Evolutionary conservation across 1,140 invertebrate species (phyloP), one percentile per base, ranked within the genome.

Genomic region (Dendroctonus valens): DNA sequence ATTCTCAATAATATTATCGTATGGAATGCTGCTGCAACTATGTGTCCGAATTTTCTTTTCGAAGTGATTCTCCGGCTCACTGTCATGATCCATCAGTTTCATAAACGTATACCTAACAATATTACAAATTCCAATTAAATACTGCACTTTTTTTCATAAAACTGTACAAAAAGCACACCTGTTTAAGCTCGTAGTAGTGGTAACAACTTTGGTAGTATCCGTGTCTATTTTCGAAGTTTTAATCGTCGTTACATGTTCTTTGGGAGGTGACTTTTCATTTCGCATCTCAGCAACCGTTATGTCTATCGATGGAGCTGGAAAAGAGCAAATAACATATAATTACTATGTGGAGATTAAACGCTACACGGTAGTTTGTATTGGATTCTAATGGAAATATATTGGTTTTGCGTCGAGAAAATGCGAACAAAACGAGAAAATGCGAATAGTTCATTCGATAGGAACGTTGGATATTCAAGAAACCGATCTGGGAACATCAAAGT

Each of bases 1-100:
- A 65, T 78, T 78, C 49, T 77, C 77, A 42, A 78, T 78, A n/a
- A 78, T 74, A 61, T 78, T 75, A 61, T 78, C 77, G 54, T 78
- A 77, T 0, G 76, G 73, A 63, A 78, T 76, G 7, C 74, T 77
- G 11, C 75, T 76, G 59, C 77, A 78, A 57, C 76, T 77, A 15
- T 77, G 76, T 0, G 77, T 78, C 38, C 77, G 70, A 7, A 65
- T 70, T 59, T 78, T 76, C 59, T 76, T 76, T 41, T 74, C 73
- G 7, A 52, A 49, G 38, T 72, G 67, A 37, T 58, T 49, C 40
- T 68, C 65, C n/a, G 64, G 55, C 15, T 57, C 11, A 38, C 15
- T 52, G 11, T 69, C 65, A 9, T 73, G 69, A 41, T 76, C 73
- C 39, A 69, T 65, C 6, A 76, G 68, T 65, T 75, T 76, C 59